These are phyloP conservation scores for Elymnias hypermnestra DNA, from an alignment of 1,140 invertebrate species.

Conservation along the genomic window DNA sequence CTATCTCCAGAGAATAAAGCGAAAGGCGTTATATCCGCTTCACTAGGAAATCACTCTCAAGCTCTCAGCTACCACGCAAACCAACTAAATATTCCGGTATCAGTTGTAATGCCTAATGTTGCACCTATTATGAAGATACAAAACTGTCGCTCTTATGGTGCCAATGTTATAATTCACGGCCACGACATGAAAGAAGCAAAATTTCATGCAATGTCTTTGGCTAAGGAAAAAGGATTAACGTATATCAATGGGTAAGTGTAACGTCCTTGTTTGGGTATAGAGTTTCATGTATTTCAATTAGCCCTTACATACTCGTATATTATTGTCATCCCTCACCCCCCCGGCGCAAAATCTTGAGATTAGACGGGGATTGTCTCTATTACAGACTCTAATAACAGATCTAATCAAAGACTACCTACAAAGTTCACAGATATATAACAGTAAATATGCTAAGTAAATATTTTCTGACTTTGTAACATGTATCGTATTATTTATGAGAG, in stretches of 20 bases:
- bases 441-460: too few relatives aligned
- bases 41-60: constrained; percentile 93
- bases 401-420: too few relatives aligned
- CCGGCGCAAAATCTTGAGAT: too few relatives aligned
- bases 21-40: constrained; percentile 92
- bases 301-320: too few relatives aligned
- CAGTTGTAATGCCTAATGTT: constrained; percentile 94
- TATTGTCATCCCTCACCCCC: too few relatives aligned
- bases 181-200: constrained; percentile 92
- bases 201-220: constrained; percentile 84
- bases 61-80: constrained; percentile 92
- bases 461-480: too few relatives aligned
- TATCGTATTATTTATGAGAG: too few relatives aligned
- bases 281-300: too few relatives aligned
- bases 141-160: constrained; percentile 88
- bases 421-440: too few relatives aligned
- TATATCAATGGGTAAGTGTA: constrained; percentile 93
- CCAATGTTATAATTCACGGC: constrained; percentile 90
- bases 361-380: too few relatives aligned
- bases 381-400: too few relatives aligned
- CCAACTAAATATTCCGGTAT: constrained; percentile 87
- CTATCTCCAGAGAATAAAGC: constrained; percentile 83
- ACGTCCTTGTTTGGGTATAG: too few relatives aligned
- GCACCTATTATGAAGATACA: constrained; percentile 96
- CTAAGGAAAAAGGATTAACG: constrained; percentile 82